Conservation (phyloP, 2,113 vertebrate genomes). For the Microtus pennsylvanicus region DNA sequence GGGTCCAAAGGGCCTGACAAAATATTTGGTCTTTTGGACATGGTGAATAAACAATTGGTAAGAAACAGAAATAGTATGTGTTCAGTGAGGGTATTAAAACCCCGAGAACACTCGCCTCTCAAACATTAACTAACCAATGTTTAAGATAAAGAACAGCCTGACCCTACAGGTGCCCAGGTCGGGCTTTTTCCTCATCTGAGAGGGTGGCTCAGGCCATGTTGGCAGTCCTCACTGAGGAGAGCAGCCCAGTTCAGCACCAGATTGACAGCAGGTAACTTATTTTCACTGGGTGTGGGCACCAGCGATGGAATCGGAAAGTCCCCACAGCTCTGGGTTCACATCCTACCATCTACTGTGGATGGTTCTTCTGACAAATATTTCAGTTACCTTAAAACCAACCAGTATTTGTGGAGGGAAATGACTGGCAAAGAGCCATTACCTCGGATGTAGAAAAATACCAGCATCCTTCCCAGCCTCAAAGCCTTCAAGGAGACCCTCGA, state of each 20-base stretch:
- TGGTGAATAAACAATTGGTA: not conserved
- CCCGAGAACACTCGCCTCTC: not conserved
- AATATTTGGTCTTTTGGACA: not conserved
- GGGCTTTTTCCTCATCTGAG: not conserved
- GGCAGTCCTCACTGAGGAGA: not conserved
- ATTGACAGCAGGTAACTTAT: not conserved
- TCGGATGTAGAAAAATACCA: conserved; percentile 67
- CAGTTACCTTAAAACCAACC: conserved; percentile 77
- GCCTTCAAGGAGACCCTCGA: conserved; percentile 81
- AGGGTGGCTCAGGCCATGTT: not conserved
- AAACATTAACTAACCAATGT: not conserved
- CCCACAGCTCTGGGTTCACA: conserved; percentile 57
- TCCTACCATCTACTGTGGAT: not conserved
- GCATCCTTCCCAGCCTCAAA: conserved; percentile 55
- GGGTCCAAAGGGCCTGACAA: not conserved
- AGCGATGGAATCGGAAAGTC: conserved; percentile 17
- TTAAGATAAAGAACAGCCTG: not conserved
- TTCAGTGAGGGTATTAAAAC: not conserved
- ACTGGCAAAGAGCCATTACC: conserved; percentile 63
- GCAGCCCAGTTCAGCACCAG: not conserved
- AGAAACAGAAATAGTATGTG: not conserved
- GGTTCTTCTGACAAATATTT: conserved; percentile 79
- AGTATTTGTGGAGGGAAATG: conserved; percentile 65
- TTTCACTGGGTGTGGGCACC: conserved; percentile 3
- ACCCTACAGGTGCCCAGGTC: not conserved